phyloP scores from a whole-genome alignment of 2,113 vertebrate species.

The Varanus komodoensis region DNA sequence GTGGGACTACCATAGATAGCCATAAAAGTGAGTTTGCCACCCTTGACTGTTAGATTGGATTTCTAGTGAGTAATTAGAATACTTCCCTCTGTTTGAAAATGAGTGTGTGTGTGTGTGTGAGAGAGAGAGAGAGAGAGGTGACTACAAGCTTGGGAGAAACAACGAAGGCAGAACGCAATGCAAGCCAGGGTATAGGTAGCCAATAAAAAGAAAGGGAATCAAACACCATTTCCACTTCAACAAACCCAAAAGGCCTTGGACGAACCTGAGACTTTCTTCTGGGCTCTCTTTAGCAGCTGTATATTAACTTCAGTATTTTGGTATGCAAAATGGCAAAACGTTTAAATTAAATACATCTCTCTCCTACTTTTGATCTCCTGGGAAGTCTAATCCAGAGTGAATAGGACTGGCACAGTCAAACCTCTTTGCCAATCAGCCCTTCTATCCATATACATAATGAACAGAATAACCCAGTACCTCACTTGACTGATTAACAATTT shows the following conservation, averaged over 20 bases:
- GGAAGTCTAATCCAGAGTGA: not conserved
- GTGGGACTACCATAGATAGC: not conserved
- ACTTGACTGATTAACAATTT: conserved; percentile 42
- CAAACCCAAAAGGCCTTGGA: conserved; percentile 46
- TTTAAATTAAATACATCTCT: conserved; percentile 19
- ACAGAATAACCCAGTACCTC: conserved; percentile 22
- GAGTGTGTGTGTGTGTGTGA: too few species aligned
- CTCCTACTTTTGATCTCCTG: not conserved
- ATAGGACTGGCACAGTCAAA: conserved; percentile 1
- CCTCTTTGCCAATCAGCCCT: conserved; percentile 5
- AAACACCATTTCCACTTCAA: conserved; percentile 51
- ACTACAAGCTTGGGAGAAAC: conserved; percentile 38
- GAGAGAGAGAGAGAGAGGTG: not conserved
- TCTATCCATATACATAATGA: conserved; percentile 24
- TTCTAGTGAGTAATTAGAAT: not conserved
- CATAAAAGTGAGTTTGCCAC: not conserved
- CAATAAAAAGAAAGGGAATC: conserved; percentile 32
- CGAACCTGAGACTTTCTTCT: conserved; percentile 29
- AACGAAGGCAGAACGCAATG: conserved; percentile 4
- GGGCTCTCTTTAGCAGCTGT: not conserved
- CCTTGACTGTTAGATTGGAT: not conserved
- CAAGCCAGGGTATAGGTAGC: conserved; percentile 37
- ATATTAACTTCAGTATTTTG: not conserved
- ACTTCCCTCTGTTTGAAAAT: not conserved
- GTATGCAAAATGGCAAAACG: not conserved